phyloP scores from a whole-genome alignment of 2,113 vertebrate species.

The Pelecanus crispus region DNA sequence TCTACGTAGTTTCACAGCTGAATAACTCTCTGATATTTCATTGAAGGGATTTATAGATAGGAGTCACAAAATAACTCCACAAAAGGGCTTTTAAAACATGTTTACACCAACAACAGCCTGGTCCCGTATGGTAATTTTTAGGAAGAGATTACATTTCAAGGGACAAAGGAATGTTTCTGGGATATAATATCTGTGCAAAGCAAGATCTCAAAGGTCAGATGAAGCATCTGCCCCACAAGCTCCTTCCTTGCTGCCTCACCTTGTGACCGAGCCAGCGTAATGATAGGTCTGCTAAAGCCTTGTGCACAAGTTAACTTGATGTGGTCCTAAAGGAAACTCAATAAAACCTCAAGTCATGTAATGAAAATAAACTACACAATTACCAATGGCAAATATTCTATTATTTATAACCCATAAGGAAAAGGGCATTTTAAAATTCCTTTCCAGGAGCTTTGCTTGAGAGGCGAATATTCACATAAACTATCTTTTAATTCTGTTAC shows the following conservation, averaged over 20 bases:
- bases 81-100: background rate
- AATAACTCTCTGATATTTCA: constrained; percentile 64
- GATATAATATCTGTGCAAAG: background rate
- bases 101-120: background rate
- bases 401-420: background rate
- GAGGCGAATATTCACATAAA: background rate
- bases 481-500: background rate
- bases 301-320: background rate
- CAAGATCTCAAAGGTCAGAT: background rate
- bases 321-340: background rate
- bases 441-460: background rate
- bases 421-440: background rate
- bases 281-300: background rate
- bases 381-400: background rate
- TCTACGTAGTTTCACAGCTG: constrained; percentile 42
- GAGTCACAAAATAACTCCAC: constrained; percentile 41
- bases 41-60: constrained; percentile 57
- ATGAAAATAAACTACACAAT: constrained; percentile 17
- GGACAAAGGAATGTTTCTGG: background rate
- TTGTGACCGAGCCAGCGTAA: background rate
- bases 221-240: background rate
- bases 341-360: background rate
- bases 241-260: background rate
- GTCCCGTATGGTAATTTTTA: background rate
- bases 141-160: background rate